Base-by-base conservation (phyloP, 2,888 invertebrate species). In the Phanerotoma sp. region DNA sequence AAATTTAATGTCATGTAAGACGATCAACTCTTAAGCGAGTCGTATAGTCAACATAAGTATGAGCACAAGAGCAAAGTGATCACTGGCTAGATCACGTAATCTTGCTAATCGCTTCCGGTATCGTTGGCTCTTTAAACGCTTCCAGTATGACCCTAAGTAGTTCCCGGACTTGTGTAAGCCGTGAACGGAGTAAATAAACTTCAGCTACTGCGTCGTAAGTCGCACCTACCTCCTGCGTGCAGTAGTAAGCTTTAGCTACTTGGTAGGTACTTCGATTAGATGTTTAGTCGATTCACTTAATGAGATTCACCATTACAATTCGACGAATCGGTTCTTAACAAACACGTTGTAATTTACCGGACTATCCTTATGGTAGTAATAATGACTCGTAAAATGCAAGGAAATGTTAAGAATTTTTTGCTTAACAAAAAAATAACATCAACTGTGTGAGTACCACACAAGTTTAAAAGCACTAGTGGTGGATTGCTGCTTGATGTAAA, bases 21-120 rank as follows among this genome's bases (percentile, higher is more conserved):
- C 42, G n/a, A 25, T 25, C 25, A 25, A 25, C 25, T 25, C n/a
- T 25, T 25, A 9, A 25, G 9, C 25, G 25, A 25, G 25, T 25
- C 25, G 25, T 25, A 5, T 25, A 9, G 25, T 7, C 25, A 7
- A 56, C 52, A 61, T 47, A 46, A 56, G 58, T 68, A 66, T 69
- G 71, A 63, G 66, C 66, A 65, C 64, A 62, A 65, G 62, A 25
- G 65, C 66, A 66, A 66, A 67, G 63, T 66, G 67, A 70, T 70
- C 69, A 66, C 69, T 65, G 69, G 69, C 70, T 54, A 67, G 67
- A 72, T 73, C 71, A 69, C 69, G 69, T 69, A 71, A 72, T 73
- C 72, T 66, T 67, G 65, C 71, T 73, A 70, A 73, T 73, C 71
- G 72, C 68, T 73, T 73, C 73, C 74, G 72, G 72, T 74, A 69